Evolutionary conservation across 2,113 vertebrate species (phyloP), one percentile per base, ranked within the genome.

Genomic region (Labrus mixtus): DNA sequence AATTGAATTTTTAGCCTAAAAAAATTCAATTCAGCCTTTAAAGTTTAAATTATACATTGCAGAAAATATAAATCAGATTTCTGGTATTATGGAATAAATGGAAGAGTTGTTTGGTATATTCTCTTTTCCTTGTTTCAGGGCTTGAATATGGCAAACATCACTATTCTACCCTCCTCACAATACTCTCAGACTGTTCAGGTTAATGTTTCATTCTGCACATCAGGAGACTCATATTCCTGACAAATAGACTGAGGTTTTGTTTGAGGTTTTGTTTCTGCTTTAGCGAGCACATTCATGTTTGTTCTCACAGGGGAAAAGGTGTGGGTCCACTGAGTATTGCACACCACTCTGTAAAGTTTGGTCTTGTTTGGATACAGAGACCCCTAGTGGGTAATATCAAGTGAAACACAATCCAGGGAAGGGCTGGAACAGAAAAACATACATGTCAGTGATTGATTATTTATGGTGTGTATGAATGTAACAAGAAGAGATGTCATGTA

Each of bases 301-400:
- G 87, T 89, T 89, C 73, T 53, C 84, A 86, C 81, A 64, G 80
- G 87, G 84, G 86, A 80, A 68, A 51, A 90, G 82, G 74, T 81
- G 78, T 13, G 69, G 50, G 84, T 86, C 89, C 70, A 54, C 87
- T 62, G 87, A 77, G 89, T 72, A 79, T 87, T 84, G 59, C 76
- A 48, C 74, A 53, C 25, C 79, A 64, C 75, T 66, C 78, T 55
- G 66, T 56, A 58, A 78, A 82, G 50, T 84, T 71, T 50, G 77
- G 29, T 77, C 79, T 85, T 84, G 82, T 87, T 87, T 90, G 92
- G 82, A 78, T 87, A 84, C 76, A 92, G 93, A 92, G 93, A 92
- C 94, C 91, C 93, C 93, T 94, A 89, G 92, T 95, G 94, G 94
- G 70, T 68, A 79, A 78, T 71, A 55, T 46, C 76, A 50, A 78